Conservation (phyloP, 2,888 invertebrate species). For the Drosophila nigricruria region DNA sequence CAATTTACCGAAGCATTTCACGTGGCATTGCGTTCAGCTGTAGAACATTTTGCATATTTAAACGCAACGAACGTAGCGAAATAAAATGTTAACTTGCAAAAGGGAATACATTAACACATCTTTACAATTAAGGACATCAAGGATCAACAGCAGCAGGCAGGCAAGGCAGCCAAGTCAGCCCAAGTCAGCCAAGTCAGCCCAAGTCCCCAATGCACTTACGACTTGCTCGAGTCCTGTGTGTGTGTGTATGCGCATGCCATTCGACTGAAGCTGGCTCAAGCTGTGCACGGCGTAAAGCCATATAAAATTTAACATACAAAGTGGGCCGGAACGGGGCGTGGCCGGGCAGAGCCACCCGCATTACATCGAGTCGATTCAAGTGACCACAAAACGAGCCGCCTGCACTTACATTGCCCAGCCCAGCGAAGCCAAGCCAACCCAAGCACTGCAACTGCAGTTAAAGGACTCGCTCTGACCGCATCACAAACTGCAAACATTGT, state of each 20-base stretch:
- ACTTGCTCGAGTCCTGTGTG: conserved; percentile 29
- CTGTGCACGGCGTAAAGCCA: conserved; percentile 24
- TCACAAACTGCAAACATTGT: conserved; percentile 33
- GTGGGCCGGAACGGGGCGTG: conserved; percentile 11
- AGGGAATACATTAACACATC: conserved; percentile 81
- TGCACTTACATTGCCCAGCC: conserved; percentile 45
- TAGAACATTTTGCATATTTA: conserved; percentile 67
- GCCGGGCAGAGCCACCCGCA: conserved; percentile 11
- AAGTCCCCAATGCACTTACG: conserved; percentile 72
- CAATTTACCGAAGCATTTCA: conserved; percentile 52
- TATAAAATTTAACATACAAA: conserved; percentile 62
- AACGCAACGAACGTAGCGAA: conserved; percentile 55
- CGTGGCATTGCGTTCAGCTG: conserved; percentile 41
- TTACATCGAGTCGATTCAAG: conserved; percentile 55
- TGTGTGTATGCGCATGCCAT: background rate
- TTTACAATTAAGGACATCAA: conserved; percentile 72
- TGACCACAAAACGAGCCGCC: conserved; percentile 66
- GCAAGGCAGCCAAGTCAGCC: conserved; percentile 6
- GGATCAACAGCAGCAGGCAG: conserved; percentile 16
- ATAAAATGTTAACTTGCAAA: conserved; percentile 75
- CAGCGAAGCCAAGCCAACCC: background rate
- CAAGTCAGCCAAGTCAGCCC: conserved; percentile 9
- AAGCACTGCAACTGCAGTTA: conserved; percentile 6
- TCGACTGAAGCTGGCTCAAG: conserved; percentile 19
- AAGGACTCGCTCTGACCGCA: conserved; percentile 32